Conservation (phyloP, 2,888 invertebrate genomes). For the Caenorhabditis sulstoni region DNA sequence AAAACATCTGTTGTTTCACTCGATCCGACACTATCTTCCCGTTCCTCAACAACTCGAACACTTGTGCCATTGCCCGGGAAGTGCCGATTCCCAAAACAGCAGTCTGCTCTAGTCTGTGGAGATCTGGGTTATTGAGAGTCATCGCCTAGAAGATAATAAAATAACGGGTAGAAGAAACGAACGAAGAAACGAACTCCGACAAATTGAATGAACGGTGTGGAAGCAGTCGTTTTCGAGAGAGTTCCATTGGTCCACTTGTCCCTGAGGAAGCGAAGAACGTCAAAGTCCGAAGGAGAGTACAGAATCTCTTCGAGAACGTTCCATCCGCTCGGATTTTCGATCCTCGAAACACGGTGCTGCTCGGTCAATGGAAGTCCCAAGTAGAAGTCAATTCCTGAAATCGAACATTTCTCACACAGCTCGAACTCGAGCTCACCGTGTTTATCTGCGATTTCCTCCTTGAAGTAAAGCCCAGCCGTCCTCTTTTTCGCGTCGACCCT, state of each 20-base stretch:
- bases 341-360: constrained; percentile 68
- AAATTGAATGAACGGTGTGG: constrained; percentile 60
- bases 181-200: constrained; percentile 23
- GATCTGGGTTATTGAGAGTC: constrained; percentile 75
- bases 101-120: constrained; percentile 71
- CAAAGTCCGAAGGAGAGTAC: constrained; percentile 52
- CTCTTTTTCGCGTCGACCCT: constrained; percentile 73
- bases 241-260: constrained; percentile 51
- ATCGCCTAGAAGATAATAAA: constrained; percentile 60
- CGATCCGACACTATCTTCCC: constrained; percentile 46
- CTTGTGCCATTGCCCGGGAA: constrained; percentile 68
- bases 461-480: constrained; percentile 79
- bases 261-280: constrained; percentile 44
- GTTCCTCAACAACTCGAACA: constrained; percentile 64
- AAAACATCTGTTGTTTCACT: constrained; percentile 30
- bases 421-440: constrained; percentile 55
- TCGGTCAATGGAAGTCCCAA: constrained; percentile 67
- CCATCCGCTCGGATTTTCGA: constrained; percentile 60
- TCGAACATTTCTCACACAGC: not conserved
- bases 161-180: not conserved
- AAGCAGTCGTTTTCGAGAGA: constrained; percentile 30
- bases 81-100: constrained; percentile 74
- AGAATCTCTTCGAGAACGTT: constrained; percentile 58
- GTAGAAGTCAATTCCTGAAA: constrained; percentile 70
- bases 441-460: constrained; percentile 71